Percentiles rank a stretch among this genome's conserved stretches.
Conservation (phyloP, 35 echinoderm and acorn worm genomes). For the Heliocidaris erythrogramma region DNA sequence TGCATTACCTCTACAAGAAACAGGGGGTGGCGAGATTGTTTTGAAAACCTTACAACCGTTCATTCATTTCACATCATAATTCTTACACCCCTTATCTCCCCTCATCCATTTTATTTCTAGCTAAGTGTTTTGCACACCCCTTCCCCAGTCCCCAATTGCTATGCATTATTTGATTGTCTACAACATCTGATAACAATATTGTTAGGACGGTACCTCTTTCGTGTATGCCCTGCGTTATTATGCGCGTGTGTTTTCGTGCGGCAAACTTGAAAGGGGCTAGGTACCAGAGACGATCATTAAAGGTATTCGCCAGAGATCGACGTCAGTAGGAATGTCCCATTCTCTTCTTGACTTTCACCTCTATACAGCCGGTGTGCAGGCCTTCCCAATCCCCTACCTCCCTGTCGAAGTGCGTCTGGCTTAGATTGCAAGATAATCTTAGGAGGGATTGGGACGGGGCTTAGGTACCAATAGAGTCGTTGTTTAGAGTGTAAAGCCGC, state of each 20-base stretch:
- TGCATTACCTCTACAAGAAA: background rate
- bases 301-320: background rate
- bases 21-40: background rate
- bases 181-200: constrained; percentile 17
- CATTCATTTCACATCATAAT: background rate
- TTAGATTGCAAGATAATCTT: constrained; percentile 42
- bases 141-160: background rate
- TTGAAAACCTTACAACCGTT: background rate
- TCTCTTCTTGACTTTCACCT: constrained; percentile 14
- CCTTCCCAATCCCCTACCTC: background rate
- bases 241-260: background rate
- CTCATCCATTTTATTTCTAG: background rate
- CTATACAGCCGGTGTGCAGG: background rate
- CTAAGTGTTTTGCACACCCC: background rate
- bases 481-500: constrained; percentile 42
- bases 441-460: constrained; percentile 19
- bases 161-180: background rate
- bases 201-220: background rate
- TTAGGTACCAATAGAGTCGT: constrained; percentile 51
- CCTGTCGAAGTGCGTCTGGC: constrained; percentile 7
- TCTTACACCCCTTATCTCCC: background rate
- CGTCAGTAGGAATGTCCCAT: background rate
- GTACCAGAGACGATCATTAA: background rate
- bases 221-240: background rate
- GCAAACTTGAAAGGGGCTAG: background rate